These are phyloP conservation scores for Malurus elegans DNA, from an alignment of 2,113 vertebrate species.

Conservation along the genomic window DNA sequence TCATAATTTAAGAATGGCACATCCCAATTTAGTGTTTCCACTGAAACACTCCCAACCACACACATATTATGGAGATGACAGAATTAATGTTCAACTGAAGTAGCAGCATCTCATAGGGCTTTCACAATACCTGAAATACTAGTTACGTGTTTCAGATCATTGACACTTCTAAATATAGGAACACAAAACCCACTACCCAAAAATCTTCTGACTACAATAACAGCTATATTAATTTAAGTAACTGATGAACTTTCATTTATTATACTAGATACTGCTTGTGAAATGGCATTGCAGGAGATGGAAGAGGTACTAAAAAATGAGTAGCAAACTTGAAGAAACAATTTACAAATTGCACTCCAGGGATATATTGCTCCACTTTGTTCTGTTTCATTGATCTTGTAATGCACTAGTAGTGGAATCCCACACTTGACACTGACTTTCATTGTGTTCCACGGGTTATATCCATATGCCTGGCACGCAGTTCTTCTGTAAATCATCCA, in stretches of 20 bases:
- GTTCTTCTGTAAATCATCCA: background rate
- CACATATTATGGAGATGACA: background rate
- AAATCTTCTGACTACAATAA: background rate
- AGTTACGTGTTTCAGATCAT: background rate
- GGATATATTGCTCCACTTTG: background rate
- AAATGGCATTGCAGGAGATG: background rate
- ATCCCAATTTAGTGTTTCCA: background rate
- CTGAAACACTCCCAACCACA: background rate
- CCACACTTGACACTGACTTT: background rate
- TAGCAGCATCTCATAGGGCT: background rate
- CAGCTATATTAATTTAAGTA: background rate
- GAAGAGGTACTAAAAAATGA: background rate
- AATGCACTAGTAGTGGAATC: background rate
- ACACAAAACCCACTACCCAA: background rate
- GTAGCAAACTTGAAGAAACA: background rate
- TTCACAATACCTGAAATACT: background rate
- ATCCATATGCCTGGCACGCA: background rate
- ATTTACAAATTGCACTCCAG: background rate
- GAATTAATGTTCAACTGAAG: background rate
- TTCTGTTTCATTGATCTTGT: background rate
- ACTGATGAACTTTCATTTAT: background rate
- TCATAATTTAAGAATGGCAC: background rate
- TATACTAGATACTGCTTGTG: background rate
- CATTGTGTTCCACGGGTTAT: background rate
- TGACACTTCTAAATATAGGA: background rate